Evolutionary conservation across 1,140 invertebrate species (phyloP).

Genomic region (Glossosoma conforme): DNA sequence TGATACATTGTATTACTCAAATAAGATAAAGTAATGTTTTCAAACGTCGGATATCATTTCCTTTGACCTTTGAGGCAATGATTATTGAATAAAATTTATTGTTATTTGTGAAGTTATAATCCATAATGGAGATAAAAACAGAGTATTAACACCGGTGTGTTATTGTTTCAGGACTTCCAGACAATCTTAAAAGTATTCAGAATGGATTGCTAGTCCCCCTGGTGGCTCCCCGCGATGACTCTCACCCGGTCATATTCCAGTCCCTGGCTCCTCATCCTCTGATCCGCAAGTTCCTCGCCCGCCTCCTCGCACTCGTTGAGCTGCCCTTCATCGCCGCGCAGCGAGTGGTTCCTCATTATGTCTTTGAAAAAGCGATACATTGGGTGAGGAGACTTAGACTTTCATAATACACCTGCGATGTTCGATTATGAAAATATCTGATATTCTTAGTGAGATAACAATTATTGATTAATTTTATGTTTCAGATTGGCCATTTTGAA

Average conservation of each 20-base stretch:
- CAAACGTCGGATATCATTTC: too few relatives aligned
- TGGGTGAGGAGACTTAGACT: slow-evolving; percentile 51
- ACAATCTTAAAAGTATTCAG: slow-evolving; percentile 64
- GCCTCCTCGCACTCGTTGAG: slow-evolving; percentile 53
- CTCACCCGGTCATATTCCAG: slow-evolving; percentile 47
- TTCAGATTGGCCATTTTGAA: slow-evolving; percentile 51
- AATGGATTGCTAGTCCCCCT: slow-evolving; percentile 65
- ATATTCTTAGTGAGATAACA: background rate
- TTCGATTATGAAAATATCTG: background rate
- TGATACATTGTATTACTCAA: too few relatives aligned
- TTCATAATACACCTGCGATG: background rate
- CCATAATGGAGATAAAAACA: too few relatives aligned
- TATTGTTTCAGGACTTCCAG: slow-evolving; percentile 53
- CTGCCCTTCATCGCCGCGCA: slow-evolving; percentile 54
- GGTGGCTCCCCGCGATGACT: slow-evolving; percentile 46
- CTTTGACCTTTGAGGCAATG: too few relatives aligned
- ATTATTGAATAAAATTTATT: too few relatives aligned
- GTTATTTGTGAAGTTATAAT: too few relatives aligned
- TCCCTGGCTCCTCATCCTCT: slow-evolving; percentile 52
- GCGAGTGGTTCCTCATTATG: slow-evolving; percentile 53
- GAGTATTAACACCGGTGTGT: slow-evolving; percentile 7
- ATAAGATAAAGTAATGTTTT: too few relatives aligned
- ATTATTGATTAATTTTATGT: slow-evolving; percentile 26
- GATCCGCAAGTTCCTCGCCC: slow-evolving; percentile 56
- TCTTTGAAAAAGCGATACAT: slow-evolving; percentile 50